These are phyloP conservation scores for Oreochromis mossambicus DNA, from an alignment of 2,797 vertebrate genomes.

Conservation along the genomic window DNA sequence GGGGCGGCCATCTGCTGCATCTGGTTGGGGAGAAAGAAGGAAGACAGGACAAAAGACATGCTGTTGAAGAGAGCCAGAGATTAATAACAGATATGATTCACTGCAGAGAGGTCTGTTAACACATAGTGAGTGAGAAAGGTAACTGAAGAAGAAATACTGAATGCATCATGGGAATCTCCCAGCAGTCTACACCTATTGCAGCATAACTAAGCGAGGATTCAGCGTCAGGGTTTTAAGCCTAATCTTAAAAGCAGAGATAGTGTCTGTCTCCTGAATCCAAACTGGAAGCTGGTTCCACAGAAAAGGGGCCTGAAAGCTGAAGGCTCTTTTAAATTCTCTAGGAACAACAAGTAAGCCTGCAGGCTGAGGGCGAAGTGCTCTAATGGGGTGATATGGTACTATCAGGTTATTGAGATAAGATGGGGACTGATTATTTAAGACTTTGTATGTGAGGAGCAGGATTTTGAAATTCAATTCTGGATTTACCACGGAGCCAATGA, in stretches of 20 bases:
- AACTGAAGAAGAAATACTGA: too few species aligned
- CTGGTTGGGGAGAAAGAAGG: too few species aligned
- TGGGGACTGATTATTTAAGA: not conserved
- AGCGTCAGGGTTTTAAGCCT: not conserved
- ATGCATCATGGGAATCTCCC: too few species aligned
- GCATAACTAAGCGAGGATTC: not conserved
- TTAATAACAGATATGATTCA: too few species aligned
- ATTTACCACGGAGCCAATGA: not conserved
- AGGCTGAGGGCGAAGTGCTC: not conserved
- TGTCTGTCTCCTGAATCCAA: not conserved
- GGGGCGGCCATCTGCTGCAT: not conserved
- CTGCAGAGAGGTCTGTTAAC: too few species aligned
- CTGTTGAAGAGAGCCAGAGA: too few species aligned
- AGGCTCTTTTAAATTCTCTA: not conserved
- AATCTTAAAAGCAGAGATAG: not conserved
- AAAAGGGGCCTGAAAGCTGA: not conserved
- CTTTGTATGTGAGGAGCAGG: not conserved
- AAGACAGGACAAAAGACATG: too few species aligned
- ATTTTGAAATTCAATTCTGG: not conserved
- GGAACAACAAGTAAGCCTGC: fast-evolving
- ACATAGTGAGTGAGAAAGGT: too few species aligned
- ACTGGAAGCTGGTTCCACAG: not conserved
- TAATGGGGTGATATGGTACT: not conserved
- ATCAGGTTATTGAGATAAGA: not conserved
- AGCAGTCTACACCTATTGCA: not conserved